Evolutionary conservation across 2,113 vertebrate species (phyloP), one percentile per base, ranked within the genome.

Genomic region (Callithrix jacchus): DNA sequence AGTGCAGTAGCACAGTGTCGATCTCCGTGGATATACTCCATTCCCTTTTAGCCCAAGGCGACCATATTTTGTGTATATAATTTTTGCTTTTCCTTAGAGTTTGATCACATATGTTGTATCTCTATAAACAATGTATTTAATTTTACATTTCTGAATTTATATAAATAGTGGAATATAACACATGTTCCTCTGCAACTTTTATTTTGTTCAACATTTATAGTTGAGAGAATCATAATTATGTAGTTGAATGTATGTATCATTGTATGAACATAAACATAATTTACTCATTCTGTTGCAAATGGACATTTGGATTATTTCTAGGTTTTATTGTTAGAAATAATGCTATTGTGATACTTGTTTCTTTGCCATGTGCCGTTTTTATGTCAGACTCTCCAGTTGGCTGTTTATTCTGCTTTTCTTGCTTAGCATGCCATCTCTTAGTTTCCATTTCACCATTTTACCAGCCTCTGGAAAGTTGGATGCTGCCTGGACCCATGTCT

Each of bases 141-240:
- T 91, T 95, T 89, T 86, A 82, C 18, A n/a, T 77, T 81, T 96
- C 90, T 87, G 61, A 94, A 83, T 82, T 91, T 71, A 77, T 49
- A 9, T 73, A 76, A 85, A 89, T 82, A 30, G 23, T 86, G 21
- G 35, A 52, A n/a, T 87, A 82, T 10, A 42, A 6, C 30, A 32
- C 32, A 76, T 32, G n/a, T 86, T 92, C 42, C 93, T 88, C 56
- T 94, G 66, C 4, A 81, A 23, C 83, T 86, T 96, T 87, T 40
- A 37, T 61, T 94, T 94, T 47, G 45, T 76, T 91, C 11, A 21
- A 35, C 27, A 68, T 92, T 95, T 74, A 40, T 91, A 45, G 56
- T 94, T 93, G 92, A 93, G 71, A 91, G 95, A 82, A 23, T 79
- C 74, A 6, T 79, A 68, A 61, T 95, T 9, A 3, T 47, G 25